These are phyloP conservation scores for Perca schrenkii DNA, from an alignment of 2,113 vertebrate genomes.

Conservation along the genomic window DNA sequence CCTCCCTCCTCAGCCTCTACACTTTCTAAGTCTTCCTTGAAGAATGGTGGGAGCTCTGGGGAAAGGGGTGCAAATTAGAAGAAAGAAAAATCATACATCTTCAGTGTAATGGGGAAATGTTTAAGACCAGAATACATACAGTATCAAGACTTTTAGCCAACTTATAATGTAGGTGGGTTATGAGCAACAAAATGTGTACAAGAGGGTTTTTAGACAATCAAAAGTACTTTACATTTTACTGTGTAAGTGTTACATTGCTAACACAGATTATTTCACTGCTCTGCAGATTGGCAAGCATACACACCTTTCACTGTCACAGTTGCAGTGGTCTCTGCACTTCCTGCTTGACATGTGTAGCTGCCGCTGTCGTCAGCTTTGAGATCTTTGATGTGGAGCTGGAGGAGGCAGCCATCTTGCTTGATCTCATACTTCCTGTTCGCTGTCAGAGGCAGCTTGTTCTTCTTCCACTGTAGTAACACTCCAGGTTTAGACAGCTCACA, in stretches of 20 bases:
- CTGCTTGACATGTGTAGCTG: conserved; percentile 85
- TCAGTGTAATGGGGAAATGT: not conserved
- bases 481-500: conserved; percentile 86
- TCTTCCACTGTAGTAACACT: conserved; percentile 82
- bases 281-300: not conserved
- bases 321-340: conserved; percentile 77
- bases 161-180: not conserved
- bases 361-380: conserved; percentile 81
- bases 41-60: conserved; percentile 68
- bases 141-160: not conserved
- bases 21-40: conserved; percentile 78
- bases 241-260: not conserved
- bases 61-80: not conserved
- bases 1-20: conserved; percentile 80
- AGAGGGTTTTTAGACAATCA: not conserved
- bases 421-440: conserved; percentile 82
- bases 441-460: conserved; percentile 73
- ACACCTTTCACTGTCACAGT: conserved; percentile 85
- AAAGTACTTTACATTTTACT: not conserved
- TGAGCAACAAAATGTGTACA: not conserved
- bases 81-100: not conserved
- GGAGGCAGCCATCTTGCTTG: conserved; percentile 78
- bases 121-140: not conserved
- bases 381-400: conserved; percentile 81
- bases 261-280: not conserved